phyloP scores from a whole-genome alignment of 2,797 vertebrate genomes.

The Steatocranus sp. region DNA sequence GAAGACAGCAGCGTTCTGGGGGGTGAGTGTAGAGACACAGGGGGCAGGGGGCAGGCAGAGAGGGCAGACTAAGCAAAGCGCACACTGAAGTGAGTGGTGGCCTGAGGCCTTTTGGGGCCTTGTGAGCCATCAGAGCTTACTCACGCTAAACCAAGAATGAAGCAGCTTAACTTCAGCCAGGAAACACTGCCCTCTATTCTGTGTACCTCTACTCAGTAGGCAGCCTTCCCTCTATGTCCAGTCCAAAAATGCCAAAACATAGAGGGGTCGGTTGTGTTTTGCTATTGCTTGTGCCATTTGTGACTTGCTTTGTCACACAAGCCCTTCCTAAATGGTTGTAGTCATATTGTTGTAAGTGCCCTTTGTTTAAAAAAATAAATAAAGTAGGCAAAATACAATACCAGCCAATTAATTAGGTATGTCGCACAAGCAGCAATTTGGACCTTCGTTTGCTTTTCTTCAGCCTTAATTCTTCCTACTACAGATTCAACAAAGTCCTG shows the following conservation, averaged over 20 bases:
- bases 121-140: slow-evolving; percentile 59
- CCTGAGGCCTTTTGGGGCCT: slow-evolving; percentile 9
- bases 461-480: neutral
- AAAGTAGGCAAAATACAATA: neutral
- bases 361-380: neutral
- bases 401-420: neutral
- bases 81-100: slow-evolving; percentile 8
- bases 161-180: slow-evolving; percentile 33
- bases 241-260: neutral
- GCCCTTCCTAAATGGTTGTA: neutral
- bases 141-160: slow-evolving; percentile 59
- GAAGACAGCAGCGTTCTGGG: slow-evolving; percentile 9
- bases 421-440: neutral
- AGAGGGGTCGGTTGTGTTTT: neutral
- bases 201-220: slow-evolving; percentile 1
- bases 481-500: neutral
- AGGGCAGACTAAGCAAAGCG: slow-evolving; percentile 33
- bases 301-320: neutral
- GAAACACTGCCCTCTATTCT: slow-evolving; percentile 25
- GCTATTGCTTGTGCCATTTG: neutral
- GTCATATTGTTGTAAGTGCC: neutral
- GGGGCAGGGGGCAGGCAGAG: slow-evolving; percentile 13
- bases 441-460: neutral
- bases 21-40: neutral
- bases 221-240: neutral